A percentile compares a stretch with the other conserved stretches of the same genome.
phyloP scores from a whole-genome alignment of 1,140 invertebrate genomes.

The Ditylenchus dipsaci region DNA sequence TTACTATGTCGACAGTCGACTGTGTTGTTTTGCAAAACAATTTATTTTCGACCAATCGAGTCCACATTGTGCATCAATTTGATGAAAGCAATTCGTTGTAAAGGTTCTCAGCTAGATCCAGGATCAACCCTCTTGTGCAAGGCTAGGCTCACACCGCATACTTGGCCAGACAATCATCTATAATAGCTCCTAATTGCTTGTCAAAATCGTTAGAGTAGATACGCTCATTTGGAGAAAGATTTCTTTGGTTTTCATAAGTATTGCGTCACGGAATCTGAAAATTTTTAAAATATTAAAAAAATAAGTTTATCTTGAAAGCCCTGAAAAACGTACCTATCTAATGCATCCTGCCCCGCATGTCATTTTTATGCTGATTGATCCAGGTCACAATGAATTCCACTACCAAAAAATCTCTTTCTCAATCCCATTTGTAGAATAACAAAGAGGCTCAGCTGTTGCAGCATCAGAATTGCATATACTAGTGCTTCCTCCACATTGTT shows the following conservation, averaged over 20 bases:
- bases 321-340: background rate
- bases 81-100: slow-evolving; percentile 16
- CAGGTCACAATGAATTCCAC: background rate
- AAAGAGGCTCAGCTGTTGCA: too few relatives aligned
- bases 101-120: slow-evolving; percentile 5
- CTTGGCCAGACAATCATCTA: slow-evolving; percentile 5
- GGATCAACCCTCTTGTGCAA: slow-evolving; percentile 1
- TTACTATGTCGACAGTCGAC: too few relatives aligned
- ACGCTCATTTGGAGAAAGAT: background rate
- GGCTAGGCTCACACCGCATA: background rate
- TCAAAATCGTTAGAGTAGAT: slow-evolving; percentile 1
- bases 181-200: background rate
- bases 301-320: background rate
- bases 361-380: background rate
- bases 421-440: background rate
- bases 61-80: slow-evolving; percentile 18
- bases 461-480: too few relatives aligned
- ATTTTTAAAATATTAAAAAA: background rate
- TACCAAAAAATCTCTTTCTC: background rate
- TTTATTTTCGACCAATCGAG: background rate
- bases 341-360: background rate
- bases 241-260: background rate
- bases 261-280: background rate
- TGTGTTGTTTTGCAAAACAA: too few relatives aligned
- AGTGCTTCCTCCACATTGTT: too few relatives aligned